These are phyloP conservation scores for Cebus imitator DNA, from an alignment of 2,113 vertebrate genomes.

Conservation along the genomic window DNA sequence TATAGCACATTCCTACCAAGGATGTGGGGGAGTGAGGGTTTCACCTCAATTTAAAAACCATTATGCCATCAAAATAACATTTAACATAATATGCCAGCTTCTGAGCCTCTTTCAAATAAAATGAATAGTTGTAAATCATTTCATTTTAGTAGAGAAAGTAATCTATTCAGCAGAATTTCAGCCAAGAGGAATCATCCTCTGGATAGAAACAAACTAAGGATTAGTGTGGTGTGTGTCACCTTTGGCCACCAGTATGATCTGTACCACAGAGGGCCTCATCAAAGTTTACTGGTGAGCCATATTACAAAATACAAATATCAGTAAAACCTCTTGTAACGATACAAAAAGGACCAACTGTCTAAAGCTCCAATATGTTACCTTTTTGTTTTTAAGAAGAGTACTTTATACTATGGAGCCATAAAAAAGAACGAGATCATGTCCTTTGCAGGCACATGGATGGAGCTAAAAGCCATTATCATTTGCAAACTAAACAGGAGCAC, in stretches of 20 bases:
- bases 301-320: neutral
- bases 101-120: neutral
- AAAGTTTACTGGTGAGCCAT: constrained; percentile 7
- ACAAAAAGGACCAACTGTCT: neutral
- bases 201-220: constrained; percentile 22
- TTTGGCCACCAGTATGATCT: constrained; percentile 22
- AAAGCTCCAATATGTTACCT: neutral
- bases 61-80: constrained; percentile 41
- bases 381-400: neutral
- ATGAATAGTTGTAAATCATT: constrained; percentile 30
- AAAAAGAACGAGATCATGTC: too few relatives aligned
- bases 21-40: neutral
- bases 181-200: constrained; percentile 35
- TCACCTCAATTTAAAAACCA: neutral
- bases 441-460: too few relatives aligned
- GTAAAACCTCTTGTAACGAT: neutral
- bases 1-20: neutral
- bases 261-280: neutral
- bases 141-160: constrained; percentile 45
- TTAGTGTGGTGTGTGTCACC: neutral
- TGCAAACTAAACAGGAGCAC: too few relatives aligned
- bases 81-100: constrained; percentile 14
- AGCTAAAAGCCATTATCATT: too few relatives aligned
- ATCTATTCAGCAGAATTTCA: constrained; percentile 17
- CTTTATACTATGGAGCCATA: too few relatives aligned